A percentile compares a stretch with the other conserved stretches of the same genome.
These are phyloP conservation scores for Aricia agestis DNA, from an alignment of 1,140 invertebrate species.

Conservation along the genomic window DNA sequence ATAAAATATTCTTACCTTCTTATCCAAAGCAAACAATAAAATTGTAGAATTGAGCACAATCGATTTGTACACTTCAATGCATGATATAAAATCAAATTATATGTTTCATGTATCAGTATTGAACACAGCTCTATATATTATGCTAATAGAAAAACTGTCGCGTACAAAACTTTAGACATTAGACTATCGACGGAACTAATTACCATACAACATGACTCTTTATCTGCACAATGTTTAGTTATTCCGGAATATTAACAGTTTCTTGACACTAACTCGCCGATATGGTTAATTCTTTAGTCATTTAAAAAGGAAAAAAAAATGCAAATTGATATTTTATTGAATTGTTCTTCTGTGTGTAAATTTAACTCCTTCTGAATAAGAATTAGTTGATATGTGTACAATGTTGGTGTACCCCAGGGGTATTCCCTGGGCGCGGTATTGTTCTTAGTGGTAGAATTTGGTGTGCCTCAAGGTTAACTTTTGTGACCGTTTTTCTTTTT, in stretches of 20 bases:
- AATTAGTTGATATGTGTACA: background rate
- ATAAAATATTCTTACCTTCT: too few relatives aligned
- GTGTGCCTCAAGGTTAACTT: background rate
- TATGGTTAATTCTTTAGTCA: background rate
- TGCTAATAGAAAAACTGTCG: background rate
- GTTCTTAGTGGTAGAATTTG: background rate
- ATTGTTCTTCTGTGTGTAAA: background rate
- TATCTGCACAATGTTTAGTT: constrained; percentile 2
- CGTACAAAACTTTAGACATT: background rate
- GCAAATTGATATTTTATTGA: background rate
- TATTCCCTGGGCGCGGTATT: too few relatives aligned
- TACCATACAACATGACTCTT: constrained; percentile 9
- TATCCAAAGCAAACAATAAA: background rate
- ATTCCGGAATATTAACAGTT: background rate
- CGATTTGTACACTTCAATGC: background rate
- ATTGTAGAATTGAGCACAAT: background rate
- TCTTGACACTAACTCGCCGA: background rate
- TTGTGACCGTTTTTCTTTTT: background rate
- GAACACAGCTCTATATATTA: too few relatives aligned
- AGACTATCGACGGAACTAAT: constrained; percentile 16
- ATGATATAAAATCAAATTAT: background rate
- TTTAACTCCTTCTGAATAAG: too few relatives aligned
- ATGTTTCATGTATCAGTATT: too few relatives aligned
- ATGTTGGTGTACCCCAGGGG: background rate
- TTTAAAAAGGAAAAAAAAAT: background rate